These are phyloP conservation scores for Leptestheria dahalacensis DNA, from an alignment of 1,140 invertebrate genomes.

Conservation along the genomic window DNA sequence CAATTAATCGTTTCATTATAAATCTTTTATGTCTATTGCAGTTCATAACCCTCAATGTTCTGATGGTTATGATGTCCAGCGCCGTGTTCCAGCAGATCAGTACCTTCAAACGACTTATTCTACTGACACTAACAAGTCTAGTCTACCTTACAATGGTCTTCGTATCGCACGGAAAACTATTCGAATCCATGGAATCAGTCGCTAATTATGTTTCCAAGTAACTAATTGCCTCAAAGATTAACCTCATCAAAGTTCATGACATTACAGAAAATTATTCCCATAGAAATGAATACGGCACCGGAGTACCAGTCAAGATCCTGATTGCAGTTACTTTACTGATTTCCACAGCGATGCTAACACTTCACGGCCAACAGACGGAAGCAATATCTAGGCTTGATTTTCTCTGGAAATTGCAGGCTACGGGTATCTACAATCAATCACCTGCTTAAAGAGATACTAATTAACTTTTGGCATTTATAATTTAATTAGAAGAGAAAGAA, in stretches of 20 bases:
- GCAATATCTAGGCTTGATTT: conserved; percentile 73
- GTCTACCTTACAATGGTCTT: conserved; percentile 27
- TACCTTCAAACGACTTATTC: conserved; percentile 51
- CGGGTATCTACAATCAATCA: conserved; percentile 34
- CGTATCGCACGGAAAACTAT: conserved; percentile 24
- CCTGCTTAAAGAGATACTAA: not conserved
- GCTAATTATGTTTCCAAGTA: no score
- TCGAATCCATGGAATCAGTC: conserved; percentile 16
- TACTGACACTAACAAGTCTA: conserved; percentile 25
- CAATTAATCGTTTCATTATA: no score
- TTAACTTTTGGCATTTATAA: not conserved
- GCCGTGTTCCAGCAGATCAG: conserved; percentile 75
- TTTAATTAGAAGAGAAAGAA: conserved; percentile 66
- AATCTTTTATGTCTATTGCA: conserved; percentile 25
- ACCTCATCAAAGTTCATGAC: no score
- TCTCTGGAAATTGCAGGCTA: conserved; percentile 84
- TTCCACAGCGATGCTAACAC: conserved; percentile 53
- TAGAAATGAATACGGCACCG: no score
- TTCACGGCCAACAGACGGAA: conserved; percentile 79
- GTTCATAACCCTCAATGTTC: conserved; percentile 61
- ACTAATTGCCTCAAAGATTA: no score
- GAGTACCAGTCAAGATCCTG: conserved; percentile 18
- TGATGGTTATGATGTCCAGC: conserved; percentile 69
- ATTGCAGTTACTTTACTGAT: conserved; percentile 44
- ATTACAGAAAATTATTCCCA: no score